These are phyloP conservation scores for Emys orbicularis DNA, from an alignment of 2,797 vertebrate species.

Conservation along the genomic window DNA sequence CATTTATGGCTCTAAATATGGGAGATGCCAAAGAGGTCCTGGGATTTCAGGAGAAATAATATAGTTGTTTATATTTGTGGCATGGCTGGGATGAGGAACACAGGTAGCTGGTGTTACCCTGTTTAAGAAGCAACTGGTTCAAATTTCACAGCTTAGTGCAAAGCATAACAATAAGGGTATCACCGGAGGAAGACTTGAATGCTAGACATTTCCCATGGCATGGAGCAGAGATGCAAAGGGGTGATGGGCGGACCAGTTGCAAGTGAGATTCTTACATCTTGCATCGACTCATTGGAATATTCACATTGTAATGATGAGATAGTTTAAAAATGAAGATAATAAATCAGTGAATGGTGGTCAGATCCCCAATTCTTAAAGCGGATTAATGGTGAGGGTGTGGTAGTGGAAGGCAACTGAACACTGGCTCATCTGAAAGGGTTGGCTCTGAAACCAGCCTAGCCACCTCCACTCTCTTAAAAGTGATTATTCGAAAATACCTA, in stretches of 20 bases:
- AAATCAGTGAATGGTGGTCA: not conserved
- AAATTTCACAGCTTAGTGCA: not conserved
- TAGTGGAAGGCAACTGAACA: accelerated
- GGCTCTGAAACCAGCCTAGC: not conserved
- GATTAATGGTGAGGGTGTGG: accelerated
- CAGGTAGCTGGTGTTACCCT: accelerated
- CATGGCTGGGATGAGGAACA: not conserved
- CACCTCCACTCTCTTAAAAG: not conserved
- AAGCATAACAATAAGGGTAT: not conserved
- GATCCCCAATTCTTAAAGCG: not conserved
- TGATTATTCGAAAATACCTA: conserved; percentile 46
- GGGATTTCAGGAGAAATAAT: conserved; percentile 10
- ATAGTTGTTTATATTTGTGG: not conserved
- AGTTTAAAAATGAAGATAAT: not conserved
- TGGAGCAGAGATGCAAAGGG: accelerated
- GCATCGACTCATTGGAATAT: not conserved
- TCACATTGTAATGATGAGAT: not conserved
- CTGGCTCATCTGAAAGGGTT: not conserved
- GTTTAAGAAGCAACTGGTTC: not conserved
- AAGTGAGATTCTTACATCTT: not conserved
- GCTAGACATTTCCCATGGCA: not conserved
- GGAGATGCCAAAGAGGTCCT: not conserved
- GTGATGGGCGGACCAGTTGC: not conserved
- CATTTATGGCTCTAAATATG: accelerated
- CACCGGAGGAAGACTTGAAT: not conserved